Percentiles rank a stretch among this genome's conserved stretches.
Evolutionary conservation across 2,888 invertebrate genomes (phyloP).

Genomic region (Conchocele bisecta): DNA sequence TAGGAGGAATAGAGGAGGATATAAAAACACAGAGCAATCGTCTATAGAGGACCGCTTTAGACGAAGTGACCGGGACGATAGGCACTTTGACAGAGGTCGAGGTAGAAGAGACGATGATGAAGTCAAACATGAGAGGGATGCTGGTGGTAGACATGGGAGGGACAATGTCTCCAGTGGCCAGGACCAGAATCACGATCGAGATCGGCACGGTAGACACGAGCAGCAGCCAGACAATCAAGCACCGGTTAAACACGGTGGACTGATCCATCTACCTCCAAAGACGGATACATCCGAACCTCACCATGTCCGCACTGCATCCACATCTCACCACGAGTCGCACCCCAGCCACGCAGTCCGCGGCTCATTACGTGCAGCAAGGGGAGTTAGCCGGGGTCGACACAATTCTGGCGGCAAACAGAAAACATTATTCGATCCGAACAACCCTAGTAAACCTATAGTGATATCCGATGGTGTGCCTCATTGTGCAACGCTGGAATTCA

Average conservation of each 20-base stretch:
- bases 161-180: no score
- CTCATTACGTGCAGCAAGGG: slow-evolving; percentile 1
- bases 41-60: background rate
- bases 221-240: slow-evolving; percentile 6
- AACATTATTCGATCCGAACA: slow-evolving; percentile 78
- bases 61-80: slow-evolving; percentile 7
- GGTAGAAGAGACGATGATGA: slow-evolving; percentile 11
- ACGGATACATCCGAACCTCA: slow-evolving; percentile 22
- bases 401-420: slow-evolving; percentile 62
- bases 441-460: slow-evolving; percentile 76
- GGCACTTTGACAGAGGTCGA: slow-evolving; percentile 12
- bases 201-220: background rate
- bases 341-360: background rate
- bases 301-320: no score
- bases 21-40: no score
- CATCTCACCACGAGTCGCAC: background rate
- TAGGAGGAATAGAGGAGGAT: slow-evolving; percentile 8
- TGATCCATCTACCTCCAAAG: slow-evolving; percentile 60
- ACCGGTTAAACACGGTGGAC: slow-evolving; percentile 55
- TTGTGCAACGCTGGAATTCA: slow-evolving; percentile 67
- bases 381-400: slow-evolving; percentile 37
- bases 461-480: slow-evolving; percentile 54
- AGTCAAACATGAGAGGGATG: slow-evolving; percentile 21
- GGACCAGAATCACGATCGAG: no score
- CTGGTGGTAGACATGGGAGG: slow-evolving; percentile 27